Conservation (phyloP, 2,113 vertebrate species). For the Heliornis fulica region DNA sequence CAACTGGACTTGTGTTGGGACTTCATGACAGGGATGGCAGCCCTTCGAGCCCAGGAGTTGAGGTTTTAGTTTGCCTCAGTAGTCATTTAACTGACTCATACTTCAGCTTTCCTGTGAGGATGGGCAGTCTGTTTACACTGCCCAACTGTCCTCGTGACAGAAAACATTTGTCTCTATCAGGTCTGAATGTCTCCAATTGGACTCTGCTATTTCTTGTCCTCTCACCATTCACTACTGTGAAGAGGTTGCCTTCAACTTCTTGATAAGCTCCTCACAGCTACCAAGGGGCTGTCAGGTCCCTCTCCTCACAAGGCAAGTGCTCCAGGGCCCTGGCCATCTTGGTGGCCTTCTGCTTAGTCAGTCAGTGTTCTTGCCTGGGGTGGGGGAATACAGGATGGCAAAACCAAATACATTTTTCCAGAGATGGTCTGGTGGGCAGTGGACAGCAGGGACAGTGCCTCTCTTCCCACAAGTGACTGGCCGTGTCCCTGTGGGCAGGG, state of each 20-base stretch:
- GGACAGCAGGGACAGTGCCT: background rate
- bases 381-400: background rate
- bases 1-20: background rate
- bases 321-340: background rate
- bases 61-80: background rate
- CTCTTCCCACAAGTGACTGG: accelerated
- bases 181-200: background rate
- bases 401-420: background rate
- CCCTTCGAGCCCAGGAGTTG: background rate
- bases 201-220: background rate
- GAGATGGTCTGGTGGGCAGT: background rate
- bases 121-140: background rate
- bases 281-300: background rate
- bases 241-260: background rate
- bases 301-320: background rate
- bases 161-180: background rate
- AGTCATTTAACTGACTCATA: background rate
- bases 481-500: accelerated
- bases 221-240: background rate
- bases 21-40: background rate
- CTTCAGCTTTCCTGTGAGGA: background rate
- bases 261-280: background rate
- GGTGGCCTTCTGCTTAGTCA: background rate
- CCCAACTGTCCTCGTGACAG: background rate
- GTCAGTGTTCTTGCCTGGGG: too few species aligned